Evolutionary conservation across 2,113 vertebrate genomes (phyloP).

Genomic region (Salvelinus fontinalis): DNA sequence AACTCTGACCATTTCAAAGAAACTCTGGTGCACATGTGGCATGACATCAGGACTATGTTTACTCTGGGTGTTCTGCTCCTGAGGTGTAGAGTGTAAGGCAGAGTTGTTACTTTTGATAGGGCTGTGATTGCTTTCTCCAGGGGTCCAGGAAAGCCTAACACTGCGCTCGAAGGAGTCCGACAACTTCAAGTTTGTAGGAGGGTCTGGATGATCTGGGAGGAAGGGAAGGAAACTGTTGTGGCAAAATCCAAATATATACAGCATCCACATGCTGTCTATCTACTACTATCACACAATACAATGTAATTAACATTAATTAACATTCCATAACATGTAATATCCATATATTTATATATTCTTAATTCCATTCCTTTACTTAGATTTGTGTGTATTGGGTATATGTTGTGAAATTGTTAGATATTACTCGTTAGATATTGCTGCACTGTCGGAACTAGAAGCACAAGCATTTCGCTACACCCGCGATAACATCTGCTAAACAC

Average conservation of each 20-base stretch:
- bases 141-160: conserved; percentile 87
- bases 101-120: conserved; percentile 85
- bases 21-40: too few species aligned
- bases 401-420: too few species aligned
- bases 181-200: conserved; percentile 86
- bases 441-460: too few species aligned
- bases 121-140: conserved; percentile 89
- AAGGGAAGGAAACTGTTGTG: not conserved
- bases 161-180: conserved; percentile 89
- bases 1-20: too few species aligned
- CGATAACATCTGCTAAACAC: too few species aligned
- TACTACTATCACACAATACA: not conserved
- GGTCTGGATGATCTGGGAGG: conserved; percentile 83
- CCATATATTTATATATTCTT: too few species aligned
- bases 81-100: not conserved
- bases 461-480: too few species aligned
- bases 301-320: not conserved
- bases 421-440: too few species aligned
- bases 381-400: too few species aligned
- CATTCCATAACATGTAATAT: not conserved
- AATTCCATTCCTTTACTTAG: too few species aligned
- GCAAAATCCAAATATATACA: not conserved
- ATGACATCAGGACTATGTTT: too few species aligned
- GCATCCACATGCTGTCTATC: too few species aligned
- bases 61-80: not conserved